Evolutionary conservation across 2,888 invertebrate genomes (phyloP).

Genomic region (Polia nebulosa): DNA sequence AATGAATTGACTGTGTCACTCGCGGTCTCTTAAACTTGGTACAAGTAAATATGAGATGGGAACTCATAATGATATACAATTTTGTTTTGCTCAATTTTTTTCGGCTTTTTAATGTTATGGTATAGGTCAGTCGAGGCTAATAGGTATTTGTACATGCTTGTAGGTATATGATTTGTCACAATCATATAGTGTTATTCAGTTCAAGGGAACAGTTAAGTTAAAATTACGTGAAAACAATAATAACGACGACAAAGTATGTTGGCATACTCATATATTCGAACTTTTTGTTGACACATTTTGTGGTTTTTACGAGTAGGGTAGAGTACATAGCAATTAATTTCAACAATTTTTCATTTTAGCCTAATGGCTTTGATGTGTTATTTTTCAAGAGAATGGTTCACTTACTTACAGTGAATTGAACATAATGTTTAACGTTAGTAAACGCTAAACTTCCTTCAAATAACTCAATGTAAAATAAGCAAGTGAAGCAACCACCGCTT

Average conservation of each 20-base stretch:
- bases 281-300: slow-evolving; percentile 15
- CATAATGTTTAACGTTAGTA: background rate
- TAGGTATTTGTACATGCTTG: slow-evolving; percentile 46
- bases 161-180: slow-evolving; percentile 56
- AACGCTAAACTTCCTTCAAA: slow-evolving; percentile 17
- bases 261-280: background rate
- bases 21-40: slow-evolving; percentile 67
- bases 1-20: slow-evolving; percentile 85
- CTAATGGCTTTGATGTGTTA: background rate
- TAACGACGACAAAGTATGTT: slow-evolving; percentile 39
- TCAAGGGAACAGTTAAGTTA: slow-evolving; percentile 45
- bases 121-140: slow-evolving; percentile 44
- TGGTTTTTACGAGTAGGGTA: background rate
- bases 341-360: background rate
- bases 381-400: background rate
- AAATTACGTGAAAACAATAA: slow-evolving; percentile 39
- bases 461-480: slow-evolving; percentile 29
- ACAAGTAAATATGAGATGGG: slow-evolving; percentile 61
- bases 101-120: slow-evolving; percentile 54
- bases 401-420: background rate
- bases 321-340: background rate
- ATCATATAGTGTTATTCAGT: slow-evolving; percentile 51
- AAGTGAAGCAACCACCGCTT: slow-evolving; percentile 28
- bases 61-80: slow-evolving; percentile 63
- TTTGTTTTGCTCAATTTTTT: slow-evolving; percentile 52